Base-by-base conservation (phyloP, 2,888 invertebrate genomes). In the Ptychoptera contaminata region DNA sequence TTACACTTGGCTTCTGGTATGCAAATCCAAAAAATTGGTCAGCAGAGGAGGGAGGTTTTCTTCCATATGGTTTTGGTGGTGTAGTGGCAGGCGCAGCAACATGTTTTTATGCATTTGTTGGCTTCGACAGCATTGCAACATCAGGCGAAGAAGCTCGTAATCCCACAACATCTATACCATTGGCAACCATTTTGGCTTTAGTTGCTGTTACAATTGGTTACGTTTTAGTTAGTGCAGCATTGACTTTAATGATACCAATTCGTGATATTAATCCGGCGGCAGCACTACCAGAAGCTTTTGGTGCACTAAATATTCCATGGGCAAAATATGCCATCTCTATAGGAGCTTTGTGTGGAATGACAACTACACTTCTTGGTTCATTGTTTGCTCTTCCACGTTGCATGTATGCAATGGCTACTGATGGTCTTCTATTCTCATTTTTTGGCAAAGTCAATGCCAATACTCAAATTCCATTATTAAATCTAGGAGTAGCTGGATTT, bases 271-370 rank as follows among this genome's bases (percentile, higher is more conserved):
- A 79, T 56, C 77, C 82, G 1, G 77, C 77, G 15, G 84, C 88
- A 11, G 83, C 87, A 0, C 65, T 88, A 43, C 84, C 88, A 1
- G 82, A 82, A 53, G 87, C 87, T 11, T 79, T 91, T 52, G 77
- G 79, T 0, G 72, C 73, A 11, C 73, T 82, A 34, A 79, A 83
- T 35, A 72, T 85, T 15, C 74, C 77, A 40, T 88, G 87, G 88
- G 84, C 86, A 0, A 85, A 84, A 65, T 88, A 85, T 58, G 75
- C 80, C 0, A 79, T 88, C 1, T 79, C 86, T 0, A 68, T 88
- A 1, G 91, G 91, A 2, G 90, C 91, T 0, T 74, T 91, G 3
- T 86, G 86, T 55, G 90, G 90, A n/a, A 87, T 92, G 86, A 87
- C 87, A 1, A 88, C 87, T 0, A 86, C 86, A 1, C 67, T 90